Evolutionary conservation across 1,140 invertebrate species (phyloP), one percentile per base, ranked within the genome.

Genomic region (Thalassaphorura encarpata): DNA sequence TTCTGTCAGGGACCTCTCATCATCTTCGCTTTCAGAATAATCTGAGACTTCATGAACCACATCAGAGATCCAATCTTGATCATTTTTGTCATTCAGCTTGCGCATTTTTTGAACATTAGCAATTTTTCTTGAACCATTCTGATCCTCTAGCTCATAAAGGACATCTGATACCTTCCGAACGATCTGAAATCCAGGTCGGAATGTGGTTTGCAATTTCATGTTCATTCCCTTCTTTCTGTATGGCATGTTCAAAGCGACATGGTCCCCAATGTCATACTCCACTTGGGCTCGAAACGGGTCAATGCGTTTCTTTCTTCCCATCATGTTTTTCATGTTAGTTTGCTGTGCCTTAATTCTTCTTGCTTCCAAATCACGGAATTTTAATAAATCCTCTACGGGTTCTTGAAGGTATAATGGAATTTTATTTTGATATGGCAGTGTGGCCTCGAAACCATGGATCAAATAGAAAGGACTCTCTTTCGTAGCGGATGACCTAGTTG

Each of bases 351-450:
- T 6, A 11, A 19, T 6, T 21, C 6, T 11, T 43, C 21, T 11
- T 6, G 13, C 8, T 43, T 5, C 11, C 13, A n/a, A n/a, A 13
- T 19, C 41, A 13, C 6, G 21, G 41, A 13, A n/a, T 21, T 13
- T 13, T 21, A 19, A 33, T 47, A 33, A 8, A 4, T 51, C 41
- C 15, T 13, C 18, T 57, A 8, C 24, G 59, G 15, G 8, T 33
- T 31, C 4, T 43, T 40, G 21, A 27, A 26, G 6, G n/a, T 21
- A 42, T 21, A 21, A 26, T 24, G 21, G 46, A 5, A 48, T 27
- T 42, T 29, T 53, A 53, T 53, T 42, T 23, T 53, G 27, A 39
- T 45, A 18, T 39, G n/a, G n/a, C 16, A 53, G 26, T 4, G 23
- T 24, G 2, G 51, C 36, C 27, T 53, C 51, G 19, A 8, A n/a